Base-by-base conservation (phyloP, 2,888 invertebrate species). In the Papilio gigon region DNA sequence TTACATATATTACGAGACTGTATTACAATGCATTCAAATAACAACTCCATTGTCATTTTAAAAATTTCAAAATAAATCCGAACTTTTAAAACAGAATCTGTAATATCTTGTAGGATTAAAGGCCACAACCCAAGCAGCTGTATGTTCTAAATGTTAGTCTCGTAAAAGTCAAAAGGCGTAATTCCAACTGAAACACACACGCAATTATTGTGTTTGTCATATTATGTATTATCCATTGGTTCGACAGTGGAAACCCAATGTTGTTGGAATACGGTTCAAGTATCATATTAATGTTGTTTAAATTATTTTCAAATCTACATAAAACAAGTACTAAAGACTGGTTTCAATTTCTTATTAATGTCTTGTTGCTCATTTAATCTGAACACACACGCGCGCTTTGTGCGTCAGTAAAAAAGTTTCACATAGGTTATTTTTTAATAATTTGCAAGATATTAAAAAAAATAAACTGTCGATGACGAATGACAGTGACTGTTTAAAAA, bases 401-500 rank as follows among this genome's bases (percentile, higher is more conserved):
- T 17, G 44, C 2, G 20, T 20, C 9, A 22, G 0, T n/a, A n/a
- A 17, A 14, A 40, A 2, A n/a, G 6, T 50, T 50, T 50, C n/a
- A 30, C 9, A 17, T 30, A 30, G 4, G 11, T 17, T 9, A 9
- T 8, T 30, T 53, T 47, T 47, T n/a, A 30, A 30, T 27, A 9
- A 56, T n/a, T 56, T 0, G 27, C 17, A 30, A 56, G n/a, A 30
- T 53, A 27, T 35, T 37, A 60, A 62, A 60, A 64, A 44, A 35
- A 59, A 37, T 59, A 37, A 20, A 37, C 14, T 30, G 27, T 37
- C 22, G n/a, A 44, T 27, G 64, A 65, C 33, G 40, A 63, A 65
- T 70, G 69, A 69, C 70, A 70, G 62, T 68, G 56, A 33, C 33
- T 25, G 27, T 62, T 25, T 30, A 64, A 35, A 70, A 68, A 17